Percentiles rank a stretch among this genome's conserved stretches.
Conservation (phyloP, 2,888 invertebrate genomes). For the Athetis lepigone region DNA sequence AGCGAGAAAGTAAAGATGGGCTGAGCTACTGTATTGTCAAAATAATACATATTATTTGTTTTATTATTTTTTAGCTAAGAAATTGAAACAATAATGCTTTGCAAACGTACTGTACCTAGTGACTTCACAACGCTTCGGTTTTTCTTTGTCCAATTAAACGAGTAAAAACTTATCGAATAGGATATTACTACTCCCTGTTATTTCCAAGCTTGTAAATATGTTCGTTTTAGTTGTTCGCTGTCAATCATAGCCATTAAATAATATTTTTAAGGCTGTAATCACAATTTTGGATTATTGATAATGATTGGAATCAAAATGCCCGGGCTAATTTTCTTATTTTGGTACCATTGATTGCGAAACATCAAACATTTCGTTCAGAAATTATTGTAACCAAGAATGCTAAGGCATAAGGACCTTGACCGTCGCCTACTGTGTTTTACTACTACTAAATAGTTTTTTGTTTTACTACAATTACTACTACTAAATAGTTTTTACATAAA, state of each 20-base stretch:
- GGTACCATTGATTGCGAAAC: constrained; percentile 14
- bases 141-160: background rate
- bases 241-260: background rate
- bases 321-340: constrained; percentile 37
- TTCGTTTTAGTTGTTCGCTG: background rate
- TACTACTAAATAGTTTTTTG: too few species aligned
- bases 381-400: background rate
- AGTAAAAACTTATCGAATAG: background rate
- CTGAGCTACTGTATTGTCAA: constrained; percentile 41
- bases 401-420: background rate
- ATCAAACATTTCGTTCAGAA: constrained; percentile 39
- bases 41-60: constrained; percentile 29
- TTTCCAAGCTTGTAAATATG: background rate
- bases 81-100: constrained; percentile 2
- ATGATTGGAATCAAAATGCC: constrained; percentile 26
- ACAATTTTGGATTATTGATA: background rate
- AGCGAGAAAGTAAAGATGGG: constrained; percentile 57
- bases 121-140: background rate
- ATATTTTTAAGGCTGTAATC: background rate
- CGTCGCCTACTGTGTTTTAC: background rate
- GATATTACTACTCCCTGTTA: background rate
- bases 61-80: background rate
- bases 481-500: too few species aligned
- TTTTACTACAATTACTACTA: too few species aligned
- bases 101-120: background rate